Conservation (phyloP, 2,113 vertebrate species). For the Carassius carassius region DNA sequence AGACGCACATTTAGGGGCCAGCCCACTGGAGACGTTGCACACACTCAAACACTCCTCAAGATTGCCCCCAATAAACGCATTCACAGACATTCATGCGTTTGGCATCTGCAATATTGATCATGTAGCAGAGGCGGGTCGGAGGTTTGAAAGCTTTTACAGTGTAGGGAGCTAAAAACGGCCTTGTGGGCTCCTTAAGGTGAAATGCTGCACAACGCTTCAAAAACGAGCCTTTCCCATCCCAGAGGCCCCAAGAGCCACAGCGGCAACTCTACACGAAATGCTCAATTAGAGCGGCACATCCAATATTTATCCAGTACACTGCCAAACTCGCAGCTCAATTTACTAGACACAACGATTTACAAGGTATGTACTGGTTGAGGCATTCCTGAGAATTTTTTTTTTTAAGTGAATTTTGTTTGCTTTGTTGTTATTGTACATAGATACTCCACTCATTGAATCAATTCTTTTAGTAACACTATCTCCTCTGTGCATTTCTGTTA, state of each 20-base stretch:
- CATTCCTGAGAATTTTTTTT: constrained; percentile 25
- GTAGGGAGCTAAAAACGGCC: constrained; percentile 56
- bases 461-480: too few relatives aligned
- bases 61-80: constrained; percentile 68
- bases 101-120: constrained; percentile 73
- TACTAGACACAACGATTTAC: constrained; percentile 39
- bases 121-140: constrained; percentile 46
- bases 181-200: constrained; percentile 63
- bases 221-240: constrained; percentile 39
- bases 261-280: constrained; percentile 64
- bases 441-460: background rate
- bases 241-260: constrained; percentile 55
- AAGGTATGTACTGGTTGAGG: constrained; percentile 35
- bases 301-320: constrained; percentile 73
- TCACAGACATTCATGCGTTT: constrained; percentile 65
- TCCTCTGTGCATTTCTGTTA: background rate
- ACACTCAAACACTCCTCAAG: constrained; percentile 43
- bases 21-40: constrained; percentile 10
- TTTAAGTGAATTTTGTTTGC: background rate
- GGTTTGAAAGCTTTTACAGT: constrained; percentile 70
- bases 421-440: background rate
- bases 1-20: constrained; percentile 12
- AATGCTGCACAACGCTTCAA: constrained; percentile 50
- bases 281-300: constrained; percentile 74
- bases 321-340: constrained; percentile 54